phyloP scores from a whole-genome alignment of 2,797 vertebrate species.

The Myotis myotis region DNA sequence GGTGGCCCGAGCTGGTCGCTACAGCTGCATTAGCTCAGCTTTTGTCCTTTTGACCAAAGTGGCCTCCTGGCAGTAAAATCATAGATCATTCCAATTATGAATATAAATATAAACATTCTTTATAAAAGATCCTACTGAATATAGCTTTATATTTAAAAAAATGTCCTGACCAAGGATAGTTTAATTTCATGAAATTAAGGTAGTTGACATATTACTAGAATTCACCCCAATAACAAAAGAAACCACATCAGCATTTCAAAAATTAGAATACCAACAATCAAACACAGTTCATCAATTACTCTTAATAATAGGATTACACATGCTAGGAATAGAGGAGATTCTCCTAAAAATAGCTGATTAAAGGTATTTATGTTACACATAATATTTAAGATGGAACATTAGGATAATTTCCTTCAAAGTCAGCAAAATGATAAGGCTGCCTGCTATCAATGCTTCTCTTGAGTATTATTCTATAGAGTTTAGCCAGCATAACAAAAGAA shows the following conservation, averaged over 20 bases:
- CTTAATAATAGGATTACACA: background rate
- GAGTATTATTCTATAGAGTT: background rate
- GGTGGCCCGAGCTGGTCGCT: background rate
- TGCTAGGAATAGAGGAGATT: background rate
- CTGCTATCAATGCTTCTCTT: background rate
- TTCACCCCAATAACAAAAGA: background rate
- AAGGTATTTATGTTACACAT: background rate
- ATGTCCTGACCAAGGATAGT: background rate
- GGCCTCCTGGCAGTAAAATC: background rate
- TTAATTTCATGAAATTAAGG: background rate
- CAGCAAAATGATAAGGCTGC: background rate
- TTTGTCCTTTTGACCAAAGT: constrained; percentile 17
- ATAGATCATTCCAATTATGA: background rate
- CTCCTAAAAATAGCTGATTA: background rate
- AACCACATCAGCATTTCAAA: background rate
- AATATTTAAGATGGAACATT: background rate
- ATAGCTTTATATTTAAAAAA: background rate
- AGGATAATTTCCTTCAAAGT: constrained; percentile 1
- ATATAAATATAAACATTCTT: background rate
- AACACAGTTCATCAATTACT: background rate
- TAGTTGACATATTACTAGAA: background rate
- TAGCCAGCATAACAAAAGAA: background rate
- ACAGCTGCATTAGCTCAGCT: constrained; percentile 29
- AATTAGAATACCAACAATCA: background rate
- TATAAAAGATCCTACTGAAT: background rate